phyloP scores from a whole-genome alignment of 2,113 vertebrate species.

The Crotophaga sulcirostris region DNA sequence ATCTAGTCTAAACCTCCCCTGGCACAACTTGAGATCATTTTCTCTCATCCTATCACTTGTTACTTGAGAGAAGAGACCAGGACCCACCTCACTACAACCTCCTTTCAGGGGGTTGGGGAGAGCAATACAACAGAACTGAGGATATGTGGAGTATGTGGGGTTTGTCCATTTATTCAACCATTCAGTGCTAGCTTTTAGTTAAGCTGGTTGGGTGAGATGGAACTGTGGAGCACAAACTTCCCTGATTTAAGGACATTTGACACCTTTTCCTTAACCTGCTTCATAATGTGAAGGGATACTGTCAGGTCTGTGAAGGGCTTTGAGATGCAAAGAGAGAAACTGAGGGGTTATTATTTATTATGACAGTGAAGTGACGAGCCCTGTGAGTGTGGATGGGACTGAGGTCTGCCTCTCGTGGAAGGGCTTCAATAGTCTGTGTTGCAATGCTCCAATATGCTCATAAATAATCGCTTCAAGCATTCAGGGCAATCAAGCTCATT shows the following conservation, averaged over 20 bases:
- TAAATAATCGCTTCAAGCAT: background rate
- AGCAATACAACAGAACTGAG: background rate
- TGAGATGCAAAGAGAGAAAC: background rate
- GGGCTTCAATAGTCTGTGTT: background rate
- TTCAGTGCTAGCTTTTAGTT: background rate
- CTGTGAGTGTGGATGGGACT: too few relatives aligned
- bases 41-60: too few relatives aligned
- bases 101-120: too few relatives aligned
- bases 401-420: background rate
- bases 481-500: background rate
- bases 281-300: background rate
- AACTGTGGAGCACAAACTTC: accelerated
- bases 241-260: accelerated
- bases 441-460: background rate
- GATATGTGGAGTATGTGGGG: background rate
- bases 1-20: too few relatives aligned
- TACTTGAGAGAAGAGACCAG: too few relatives aligned
- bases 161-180: background rate
- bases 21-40: too few relatives aligned
- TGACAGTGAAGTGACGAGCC: background rate
- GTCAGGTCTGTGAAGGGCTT: background rate
- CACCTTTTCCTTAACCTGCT: background rate
- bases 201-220: background rate
- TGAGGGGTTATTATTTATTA: background rate
- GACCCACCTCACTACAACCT: too few relatives aligned